Conservation (phyloP, 2,113 vertebrate species). For the Grammomys dolichurus region DNA sequence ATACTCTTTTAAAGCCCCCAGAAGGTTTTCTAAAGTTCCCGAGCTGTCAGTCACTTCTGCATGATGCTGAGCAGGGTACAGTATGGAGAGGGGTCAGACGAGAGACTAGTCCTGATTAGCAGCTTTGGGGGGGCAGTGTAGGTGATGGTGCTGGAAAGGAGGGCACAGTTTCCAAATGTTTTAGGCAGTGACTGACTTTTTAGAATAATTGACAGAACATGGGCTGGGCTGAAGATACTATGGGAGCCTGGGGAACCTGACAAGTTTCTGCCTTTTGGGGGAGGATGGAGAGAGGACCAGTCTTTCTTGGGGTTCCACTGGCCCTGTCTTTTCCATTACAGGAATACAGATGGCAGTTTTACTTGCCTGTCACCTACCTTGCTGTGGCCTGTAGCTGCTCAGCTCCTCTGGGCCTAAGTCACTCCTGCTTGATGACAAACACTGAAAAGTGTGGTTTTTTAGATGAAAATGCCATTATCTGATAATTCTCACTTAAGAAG, state of each 20-base stretch:
- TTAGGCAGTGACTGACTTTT: rapidly evolving
- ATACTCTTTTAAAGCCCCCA: neutral
- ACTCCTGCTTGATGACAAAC: neutral
- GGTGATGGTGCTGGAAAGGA: neutral
- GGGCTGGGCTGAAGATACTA: neutral
- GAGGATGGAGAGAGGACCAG: neutral
- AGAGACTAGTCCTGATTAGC: neutral
- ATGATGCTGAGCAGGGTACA: neutral
- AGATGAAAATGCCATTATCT: neutral
- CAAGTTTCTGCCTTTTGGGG: neutral
- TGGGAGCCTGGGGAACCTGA: rapidly evolving
- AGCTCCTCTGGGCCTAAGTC: neutral
- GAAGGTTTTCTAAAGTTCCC: neutral
- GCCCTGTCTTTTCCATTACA: neutral
- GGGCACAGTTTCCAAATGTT: neutral
- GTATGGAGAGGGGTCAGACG: neutral
- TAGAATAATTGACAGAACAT: neutral
- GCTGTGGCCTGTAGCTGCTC: neutral
- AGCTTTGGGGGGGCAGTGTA: neutral
- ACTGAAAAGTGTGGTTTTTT: neutral
- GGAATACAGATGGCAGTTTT: neutral
- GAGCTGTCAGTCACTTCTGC: neutral
- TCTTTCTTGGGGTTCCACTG: neutral
- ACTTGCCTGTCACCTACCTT: neutral
- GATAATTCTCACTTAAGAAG: neutral